phyloP scores from a whole-genome alignment of 1,140 invertebrate genomes.

The Nasonia vitripennis region DNA sequence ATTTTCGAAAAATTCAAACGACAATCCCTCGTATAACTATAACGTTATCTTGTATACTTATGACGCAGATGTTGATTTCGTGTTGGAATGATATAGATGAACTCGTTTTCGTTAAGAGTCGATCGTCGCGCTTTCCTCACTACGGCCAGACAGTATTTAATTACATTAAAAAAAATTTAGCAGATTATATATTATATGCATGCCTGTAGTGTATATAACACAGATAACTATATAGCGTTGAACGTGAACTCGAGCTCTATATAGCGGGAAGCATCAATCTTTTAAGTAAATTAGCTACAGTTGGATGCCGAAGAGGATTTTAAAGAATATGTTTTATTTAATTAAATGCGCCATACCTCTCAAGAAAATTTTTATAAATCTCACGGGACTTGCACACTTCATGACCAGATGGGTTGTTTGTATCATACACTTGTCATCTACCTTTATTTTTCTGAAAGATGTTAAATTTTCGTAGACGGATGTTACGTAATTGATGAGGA shows the following conservation, averaged over 20 bases:
- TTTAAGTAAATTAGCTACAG: conserved; percentile 41
- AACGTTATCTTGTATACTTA: neutral
- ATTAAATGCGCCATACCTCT: conserved; percentile 19
- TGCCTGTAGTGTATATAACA: conserved; percentile 11
- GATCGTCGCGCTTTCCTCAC: conserved; percentile 12
- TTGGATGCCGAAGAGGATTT: conserved; percentile 17
- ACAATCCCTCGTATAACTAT: neutral
- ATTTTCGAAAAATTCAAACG: neutral
- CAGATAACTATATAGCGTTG: conserved; percentile 3
- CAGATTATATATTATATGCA: conserved; percentile 41
- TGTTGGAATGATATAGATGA: neutral
- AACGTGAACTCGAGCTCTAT: conserved; percentile 28
- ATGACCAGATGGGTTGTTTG: neutral
- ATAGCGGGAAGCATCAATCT: conserved; percentile 13
- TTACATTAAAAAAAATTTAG: conserved; percentile 29
- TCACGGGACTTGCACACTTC: conserved; percentile 17
- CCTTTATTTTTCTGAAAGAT: neutral
- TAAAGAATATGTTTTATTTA: conserved; percentile 35
- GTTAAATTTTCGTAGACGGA: neutral
- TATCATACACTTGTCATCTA: neutral
- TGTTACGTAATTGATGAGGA: no score
- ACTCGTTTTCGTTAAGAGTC: neutral
- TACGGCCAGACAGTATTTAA: conserved; percentile 32
- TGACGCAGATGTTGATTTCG: neutral
- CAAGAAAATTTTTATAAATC: conserved; percentile 29